A percentile compares a stretch with the other conserved stretches of the same genome.
Evolutionary conservation across 2,888 invertebrate species (phyloP).

Genomic region (Brachyopa scutellaris): DNA sequence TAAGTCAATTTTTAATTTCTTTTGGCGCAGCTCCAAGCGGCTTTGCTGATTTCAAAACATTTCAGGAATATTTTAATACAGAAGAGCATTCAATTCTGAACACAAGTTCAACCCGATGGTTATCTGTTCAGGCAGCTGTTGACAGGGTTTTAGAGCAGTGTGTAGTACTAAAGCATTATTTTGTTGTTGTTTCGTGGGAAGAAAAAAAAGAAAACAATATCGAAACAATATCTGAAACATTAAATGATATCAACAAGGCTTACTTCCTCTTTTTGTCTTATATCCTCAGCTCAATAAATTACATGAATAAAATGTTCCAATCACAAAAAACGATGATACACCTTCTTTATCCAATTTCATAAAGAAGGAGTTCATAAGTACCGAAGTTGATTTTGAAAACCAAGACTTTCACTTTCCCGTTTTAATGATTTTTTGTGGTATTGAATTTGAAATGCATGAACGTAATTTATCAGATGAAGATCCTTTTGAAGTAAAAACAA

Average conservation of each 20-base stretch:
- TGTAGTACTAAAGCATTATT: slow-evolving; percentile 17
- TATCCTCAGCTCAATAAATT: slow-evolving; percentile 13
- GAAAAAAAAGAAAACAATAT: slow-evolving; percentile 9
- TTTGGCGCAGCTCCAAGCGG: too few species aligned
- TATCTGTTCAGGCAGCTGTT: slow-evolving; percentile 36
- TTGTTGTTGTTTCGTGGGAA: slow-evolving; percentile 14
- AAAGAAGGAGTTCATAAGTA: slow-evolving; percentile 24
- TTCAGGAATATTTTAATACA: slow-evolving; percentile 25
- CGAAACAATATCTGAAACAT: background rate
- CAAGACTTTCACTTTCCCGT: slow-evolving; percentile 11
- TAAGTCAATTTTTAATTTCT: too few species aligned
- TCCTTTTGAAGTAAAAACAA: slow-evolving; percentile 18
- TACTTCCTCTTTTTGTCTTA: slow-evolving; percentile 35
- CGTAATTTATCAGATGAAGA: slow-evolving; percentile 9
- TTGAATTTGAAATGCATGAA: slow-evolving; percentile 32
- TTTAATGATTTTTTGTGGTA: slow-evolving; percentile 39
- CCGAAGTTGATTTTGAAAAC: slow-evolving; percentile 21
- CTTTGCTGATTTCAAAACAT: too few species aligned
- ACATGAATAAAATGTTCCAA: slow-evolving; percentile 36
- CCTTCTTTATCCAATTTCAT: slow-evolving; percentile 32
- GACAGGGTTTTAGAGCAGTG: slow-evolving; percentile 49
- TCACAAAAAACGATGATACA: slow-evolving; percentile 32
- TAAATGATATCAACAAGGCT: slow-evolving; percentile 8
- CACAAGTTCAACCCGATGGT: slow-evolving; percentile 41
- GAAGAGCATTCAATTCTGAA: slow-evolving; percentile 34